Percentiles rank a stretch among this genome's conserved stretches.
phyloP scores from a whole-genome alignment of 2,797 vertebrate genomes.

The Falco rusticolus region DNA sequence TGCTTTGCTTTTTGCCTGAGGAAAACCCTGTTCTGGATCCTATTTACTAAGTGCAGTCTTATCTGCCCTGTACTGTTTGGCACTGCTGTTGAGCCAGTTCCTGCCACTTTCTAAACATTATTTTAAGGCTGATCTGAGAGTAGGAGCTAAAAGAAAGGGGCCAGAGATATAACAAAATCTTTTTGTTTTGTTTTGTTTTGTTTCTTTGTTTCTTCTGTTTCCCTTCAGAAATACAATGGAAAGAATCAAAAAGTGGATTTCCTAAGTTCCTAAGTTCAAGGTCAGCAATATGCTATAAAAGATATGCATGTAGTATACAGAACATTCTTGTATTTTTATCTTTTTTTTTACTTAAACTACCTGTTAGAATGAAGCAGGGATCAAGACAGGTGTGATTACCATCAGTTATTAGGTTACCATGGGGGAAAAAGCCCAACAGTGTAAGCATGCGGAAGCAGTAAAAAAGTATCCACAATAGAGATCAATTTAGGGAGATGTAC shows the following conservation, averaged over 20 bases:
- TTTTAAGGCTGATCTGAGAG: neutral
- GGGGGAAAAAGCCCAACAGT: neutral
- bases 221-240: neutral
- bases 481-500: neutral
- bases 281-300: neutral
- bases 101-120: neutral
- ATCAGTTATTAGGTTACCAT: neutral
- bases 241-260: neutral
- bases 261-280: neutral
- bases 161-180: neutral
- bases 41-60: neutral
- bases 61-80: neutral
- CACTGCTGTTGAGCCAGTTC: neutral
- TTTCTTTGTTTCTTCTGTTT: neutral
- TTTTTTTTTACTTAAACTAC: neutral
- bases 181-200: neutral
- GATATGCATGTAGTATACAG: neutral
- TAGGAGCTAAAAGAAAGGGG: neutral
- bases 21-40: neutral
- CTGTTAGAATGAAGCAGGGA: neutral
- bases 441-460: neutral
- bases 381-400: neutral
- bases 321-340: neutral
- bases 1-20: neutral
- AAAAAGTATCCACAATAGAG: neutral